Base-by-base conservation (phyloP, 2,113 vertebrate species). In the Hippocampus abdominalis region DNA sequence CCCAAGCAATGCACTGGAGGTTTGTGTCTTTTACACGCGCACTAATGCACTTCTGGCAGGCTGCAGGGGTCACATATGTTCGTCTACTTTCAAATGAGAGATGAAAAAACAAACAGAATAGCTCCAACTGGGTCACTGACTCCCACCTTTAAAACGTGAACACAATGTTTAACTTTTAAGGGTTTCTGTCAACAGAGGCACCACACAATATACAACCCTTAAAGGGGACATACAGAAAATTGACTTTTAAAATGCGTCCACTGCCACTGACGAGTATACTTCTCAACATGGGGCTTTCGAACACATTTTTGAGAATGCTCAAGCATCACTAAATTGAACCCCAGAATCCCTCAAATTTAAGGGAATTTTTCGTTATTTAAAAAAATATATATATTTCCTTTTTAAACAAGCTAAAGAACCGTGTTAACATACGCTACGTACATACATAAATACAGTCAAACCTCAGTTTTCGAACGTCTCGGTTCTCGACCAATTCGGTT, bases 31-130 rank as follows among this genome's bases (percentile, higher is more conserved):
- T 21, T 36, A 2, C 44, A 18, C 40, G 29, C 20, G 18, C n/a
- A 56, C 16, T 0, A 21, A 42, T 36, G 12, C 70, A 61, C 73
- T 70, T 72, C 75, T 81, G 68, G 42, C 63, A 66, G 20, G 56
- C 70, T 64, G 74, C 62, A 42, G 57, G 57, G 70, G 66, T 67
- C 72, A 69, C 80, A 79, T 76, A 68, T 85, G 79, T 67, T 76
- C 32, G 49, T 36, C 48, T 64, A 44, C 32, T 54, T 39, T 46
- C 11, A 64, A 42, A 64, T 23, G n/a, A 16, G n/a, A 25, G 63
- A 46, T 44, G 44, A 6, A 6, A 16, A 64, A 16, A 44, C n/a
- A 46, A 12, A 64, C 20, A 18, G n/a, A 60, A 32, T 29, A 29
- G 25, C 16, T 60, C 57, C 16, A 60, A 60, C 57, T 60, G 57